These are phyloP conservation scores for Chunga burmeisteri DNA, from an alignment of 2,113 vertebrate species.

Conservation along the genomic window DNA sequence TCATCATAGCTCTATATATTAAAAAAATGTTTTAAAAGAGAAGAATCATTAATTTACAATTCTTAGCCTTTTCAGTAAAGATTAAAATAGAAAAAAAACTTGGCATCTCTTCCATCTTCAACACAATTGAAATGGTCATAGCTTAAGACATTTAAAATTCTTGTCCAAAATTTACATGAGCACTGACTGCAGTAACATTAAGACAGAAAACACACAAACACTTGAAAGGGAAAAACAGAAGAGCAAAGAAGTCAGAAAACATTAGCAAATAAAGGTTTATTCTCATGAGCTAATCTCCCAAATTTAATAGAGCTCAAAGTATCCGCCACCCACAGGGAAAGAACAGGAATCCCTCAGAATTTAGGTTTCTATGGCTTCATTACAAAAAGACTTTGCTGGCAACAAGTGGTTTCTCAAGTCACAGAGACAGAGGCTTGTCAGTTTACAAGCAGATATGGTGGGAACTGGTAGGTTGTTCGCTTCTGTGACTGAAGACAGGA, in stretches of 20 bases:
- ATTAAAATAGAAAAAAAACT: not conserved
- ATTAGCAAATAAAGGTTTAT: not conserved
- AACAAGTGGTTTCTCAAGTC: slow-evolving; percentile 13
- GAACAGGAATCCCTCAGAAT: not conserved
- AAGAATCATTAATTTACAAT: not conserved
- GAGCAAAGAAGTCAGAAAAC: not conserved
- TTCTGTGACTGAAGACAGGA: not conserved
- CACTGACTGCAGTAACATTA: not conserved
- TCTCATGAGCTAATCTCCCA: not conserved
- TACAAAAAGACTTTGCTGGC: not conserved
- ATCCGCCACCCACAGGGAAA: not conserved
- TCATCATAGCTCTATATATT: not conserved
- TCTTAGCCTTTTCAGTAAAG: not conserved
- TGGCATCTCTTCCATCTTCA: not conserved
- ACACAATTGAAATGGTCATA: not conserved
- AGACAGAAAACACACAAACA: not conserved
- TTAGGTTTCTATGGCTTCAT: not conserved
- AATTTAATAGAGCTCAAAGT: not conserved
- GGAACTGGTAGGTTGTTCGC: not conserved
- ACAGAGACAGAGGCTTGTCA: not conserved
- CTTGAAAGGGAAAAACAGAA: not conserved
- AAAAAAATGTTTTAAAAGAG: not conserved
- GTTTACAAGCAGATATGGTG: accelerated
- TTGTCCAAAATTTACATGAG: not conserved
- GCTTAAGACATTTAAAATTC: not conserved